Base-by-base conservation (phyloP, 1,140 invertebrate genomes). In the Phymastichus coffea region DNA sequence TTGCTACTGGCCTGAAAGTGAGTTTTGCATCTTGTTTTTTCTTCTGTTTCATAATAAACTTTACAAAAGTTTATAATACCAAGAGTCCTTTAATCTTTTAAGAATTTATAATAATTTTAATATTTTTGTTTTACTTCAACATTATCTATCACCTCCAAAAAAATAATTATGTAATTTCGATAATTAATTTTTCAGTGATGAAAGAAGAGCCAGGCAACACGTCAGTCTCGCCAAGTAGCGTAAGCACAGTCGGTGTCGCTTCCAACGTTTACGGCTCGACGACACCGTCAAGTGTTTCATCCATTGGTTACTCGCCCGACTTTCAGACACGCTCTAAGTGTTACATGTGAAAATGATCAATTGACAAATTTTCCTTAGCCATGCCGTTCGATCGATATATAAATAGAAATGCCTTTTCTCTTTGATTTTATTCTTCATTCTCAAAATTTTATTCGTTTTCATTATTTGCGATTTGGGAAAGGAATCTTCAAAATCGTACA, bases 121-220 rank as follows among this genome's bases (percentile, higher is more conserved):
- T n/a, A n/a, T n/a, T n/a, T n/a, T n/a, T n/a, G n/a, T n/a, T n/a
- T n/a, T n/a, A n/a, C n/a, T n/a, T n/a, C n/a, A n/a, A n/a, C n/a
- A n/a, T n/a, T n/a, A n/a, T n/a, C n/a, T n/a, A n/a, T n/a, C n/a
- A n/a, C n/a, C n/a, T n/a, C n/a, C n/a, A n/a, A n/a, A n/a, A n/a
- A 12, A 33, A 7, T 12, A 12, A 33, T 33, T 12, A 12, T 33
- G 28, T 33, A 33, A 33, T 33, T 12, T 6, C 12, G 6, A 12
- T 6, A 33, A 33, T 49, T 6, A 15, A 10, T 61, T 22, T 69
- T 64, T 0, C 49, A 80, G 75, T 77, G 63, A 68, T 80, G 4
- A 80, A 81, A 60, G 78, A 80, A 25, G 80, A 80, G 25, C 77
- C 79, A 1, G 72, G 70, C 4, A 74, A 53, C 25, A 73, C 70